A percentile compares a stretch with the other conserved stretches of the same genome.
phyloP scores from a whole-genome alignment of 2,888 invertebrate genomes.

The Rhagonycha fulva region DNA sequence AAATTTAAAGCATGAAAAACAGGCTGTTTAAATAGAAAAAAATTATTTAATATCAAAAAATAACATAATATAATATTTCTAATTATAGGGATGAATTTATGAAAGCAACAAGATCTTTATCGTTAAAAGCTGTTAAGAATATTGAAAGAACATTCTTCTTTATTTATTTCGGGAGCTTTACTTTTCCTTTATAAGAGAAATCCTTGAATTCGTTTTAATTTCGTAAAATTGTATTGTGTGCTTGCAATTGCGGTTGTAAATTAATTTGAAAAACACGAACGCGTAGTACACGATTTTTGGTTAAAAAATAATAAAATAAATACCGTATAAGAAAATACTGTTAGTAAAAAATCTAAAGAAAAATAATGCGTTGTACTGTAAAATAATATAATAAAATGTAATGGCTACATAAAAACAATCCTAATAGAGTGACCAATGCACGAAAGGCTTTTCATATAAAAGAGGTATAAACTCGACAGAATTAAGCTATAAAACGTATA shows the following conservation, averaged over 20 bases:
- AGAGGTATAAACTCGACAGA: conserved; percentile 21
- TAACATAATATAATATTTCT: background rate
- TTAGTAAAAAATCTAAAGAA: background rate
- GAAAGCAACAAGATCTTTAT: background rate
- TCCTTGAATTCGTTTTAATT: conserved; percentile 11
- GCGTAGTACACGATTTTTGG: background rate
- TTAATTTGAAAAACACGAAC: conserved; percentile 5
- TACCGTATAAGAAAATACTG: background rate
- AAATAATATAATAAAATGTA: conserved; percentile 27
- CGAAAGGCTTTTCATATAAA: conserved; percentile 23
- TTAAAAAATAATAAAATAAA: background rate
- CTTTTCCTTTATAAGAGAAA: conserved; percentile 1
- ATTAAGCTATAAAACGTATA: conserved; percentile 25
- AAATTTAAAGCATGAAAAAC: background rate
- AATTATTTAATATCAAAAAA: background rate
- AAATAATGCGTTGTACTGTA: conserved; percentile 5
- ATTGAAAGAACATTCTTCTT: conserved; percentile 4
- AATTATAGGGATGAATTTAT: background rate
- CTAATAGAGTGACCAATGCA: conserved; percentile 25
- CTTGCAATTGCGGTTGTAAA: conserved; percentile 3
- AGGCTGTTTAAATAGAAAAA: background rate
- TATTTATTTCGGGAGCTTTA: conserved; percentile 3
- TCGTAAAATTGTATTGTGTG: conserved; percentile 8
- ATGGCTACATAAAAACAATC: conserved; percentile 17
- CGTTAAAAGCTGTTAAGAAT: background rate